Base-by-base conservation (phyloP, 2,888 invertebrate genomes). In the Thecophora atra region DNA sequence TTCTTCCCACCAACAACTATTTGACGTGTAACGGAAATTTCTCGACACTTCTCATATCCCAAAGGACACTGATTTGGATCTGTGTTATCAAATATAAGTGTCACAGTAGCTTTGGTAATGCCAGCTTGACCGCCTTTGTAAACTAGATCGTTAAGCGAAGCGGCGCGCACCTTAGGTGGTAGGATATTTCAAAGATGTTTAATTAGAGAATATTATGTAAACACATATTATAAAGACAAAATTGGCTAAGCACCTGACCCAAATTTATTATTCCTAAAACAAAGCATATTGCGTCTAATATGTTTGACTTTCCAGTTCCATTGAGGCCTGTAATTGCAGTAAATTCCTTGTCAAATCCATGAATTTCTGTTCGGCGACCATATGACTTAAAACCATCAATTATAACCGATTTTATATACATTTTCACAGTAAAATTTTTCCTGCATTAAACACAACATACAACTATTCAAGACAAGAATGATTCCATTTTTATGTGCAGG, bases 331-430 rank as follows among this genome's bases (percentile, higher is more conserved):
- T 99, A 70, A 99, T 99, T 4, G 99, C 99, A 82, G 99, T 99
- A 85, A 99, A 99, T 85, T 95, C 91, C 0, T 91, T 91, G 88
- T 99, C 99, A 84, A 99, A 99, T 2, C 94, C 95, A 76, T 91
- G 92, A 67, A 99, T 91, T 87, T 96, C 96, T 0, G 97, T 96
- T 77, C 96, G 89, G 78, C 94, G 93, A 0, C 97, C 98, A 82
- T 99, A 99, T 0, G 99, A 99, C 87, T 99, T 99, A 84, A 99
- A 99, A 62, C 99, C 99, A 83, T 99, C 98, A 65, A 99, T 88
- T 47, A 95, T 90, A 79, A 99, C 93, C 1, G 93, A 93, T 86
- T 97, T 98, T 64, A 99, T 93, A 85, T 92, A 91, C 99, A 99
- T 99, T 72, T 28, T 54, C n/a, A n/a, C n/a, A n/a, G n/a, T n/a